Evolutionary conservation across 2,888 invertebrate genomes (phyloP), one percentile per base, ranked within the genome.

Genomic region (Drosophila mulleri): DNA sequence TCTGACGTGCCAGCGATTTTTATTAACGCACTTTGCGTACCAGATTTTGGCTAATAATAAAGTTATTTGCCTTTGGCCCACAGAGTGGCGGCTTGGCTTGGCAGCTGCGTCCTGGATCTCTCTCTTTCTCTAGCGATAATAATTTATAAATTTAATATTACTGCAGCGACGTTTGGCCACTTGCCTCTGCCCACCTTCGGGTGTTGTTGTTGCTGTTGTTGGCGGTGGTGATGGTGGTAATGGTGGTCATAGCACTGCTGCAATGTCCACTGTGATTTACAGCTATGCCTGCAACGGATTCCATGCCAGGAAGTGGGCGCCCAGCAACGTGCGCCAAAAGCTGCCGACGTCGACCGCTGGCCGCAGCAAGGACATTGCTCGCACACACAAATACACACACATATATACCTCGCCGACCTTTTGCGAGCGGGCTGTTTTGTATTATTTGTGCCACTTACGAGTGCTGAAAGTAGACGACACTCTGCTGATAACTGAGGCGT

Each of bases 231-330:
- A 0, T 50, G 52, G 11, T 52, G 52, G 35, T 52, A n/a, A 2
- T 32, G 53, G 53, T 53, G 52, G 35, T 52, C 35, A 29, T 8
- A 37, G 35, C 66, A 61, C 63, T 57, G 75, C 69, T 87, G 88
- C 85, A 89, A 80, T 83, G 89, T 83, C 81, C 86, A 79, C 83
- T 83, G 89, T 86, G 86, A 86, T 86, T 86, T 86, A 86, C 88
- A 82, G 79, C 81, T 61, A 67, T 78, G 84, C 79, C 85, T 78
- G 85, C 88, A 85, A 70, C 80, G 88, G 75, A 78, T 86, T 82
- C 72, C 67, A 75, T 66, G 69, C 65, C 68, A 65, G 70, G 50
- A 73, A 75, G 69, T 75, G 78, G 75, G 67, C 82, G 78, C 72
- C 68, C 59, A 72, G 66, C 52, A 79, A 75, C 69, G 83, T 77